Evolutionary conservation across 2,888 invertebrate genomes (phyloP).

Genomic region (Dicyrtoma fusca): DNA sequence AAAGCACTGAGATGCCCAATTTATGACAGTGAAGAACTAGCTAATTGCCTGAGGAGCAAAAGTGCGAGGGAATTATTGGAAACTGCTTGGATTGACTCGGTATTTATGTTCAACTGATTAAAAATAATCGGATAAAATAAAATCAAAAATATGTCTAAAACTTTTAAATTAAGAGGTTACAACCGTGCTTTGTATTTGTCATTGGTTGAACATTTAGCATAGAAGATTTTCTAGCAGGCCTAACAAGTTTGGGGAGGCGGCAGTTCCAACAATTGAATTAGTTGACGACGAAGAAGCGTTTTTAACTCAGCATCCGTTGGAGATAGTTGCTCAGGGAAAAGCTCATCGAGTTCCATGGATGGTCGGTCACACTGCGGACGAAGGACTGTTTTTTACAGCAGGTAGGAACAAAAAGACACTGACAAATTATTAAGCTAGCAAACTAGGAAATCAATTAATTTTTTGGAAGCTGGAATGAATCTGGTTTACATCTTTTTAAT

Average conservation of each 20-base stretch:
- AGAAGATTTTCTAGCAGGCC: not conserved
- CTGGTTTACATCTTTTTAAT: too few relatives aligned
- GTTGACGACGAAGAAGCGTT: conserved; percentile 23
- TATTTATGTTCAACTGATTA: too few relatives aligned
- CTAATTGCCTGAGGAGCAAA: not conserved
- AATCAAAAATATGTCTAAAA: too few relatives aligned
- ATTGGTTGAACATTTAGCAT: not conserved
- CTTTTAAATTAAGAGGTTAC: too few relatives aligned
- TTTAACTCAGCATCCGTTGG: conserved; percentile 2
- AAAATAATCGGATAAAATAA: too few relatives aligned
- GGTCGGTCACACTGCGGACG: conserved; percentile 16
- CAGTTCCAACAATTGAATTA: conserved; percentile 7
- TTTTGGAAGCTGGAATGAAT: too few relatives aligned
- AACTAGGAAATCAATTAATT: too few relatives aligned
- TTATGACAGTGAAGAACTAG: not conserved
- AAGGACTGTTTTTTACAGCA: not conserved
- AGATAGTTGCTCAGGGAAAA: not conserved
- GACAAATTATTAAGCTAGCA: too few relatives aligned
- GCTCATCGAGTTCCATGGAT: conserved; percentile 10
- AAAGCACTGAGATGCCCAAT: not conserved
- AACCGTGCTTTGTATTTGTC: too few relatives aligned
- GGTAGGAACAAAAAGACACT: not conserved
- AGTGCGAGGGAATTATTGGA: not conserved
- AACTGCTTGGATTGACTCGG: too few relatives aligned
- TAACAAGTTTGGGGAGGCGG: not conserved